Conservation (phyloP, 2,888 invertebrate species). For the Geotrupes spiniger region DNA sequence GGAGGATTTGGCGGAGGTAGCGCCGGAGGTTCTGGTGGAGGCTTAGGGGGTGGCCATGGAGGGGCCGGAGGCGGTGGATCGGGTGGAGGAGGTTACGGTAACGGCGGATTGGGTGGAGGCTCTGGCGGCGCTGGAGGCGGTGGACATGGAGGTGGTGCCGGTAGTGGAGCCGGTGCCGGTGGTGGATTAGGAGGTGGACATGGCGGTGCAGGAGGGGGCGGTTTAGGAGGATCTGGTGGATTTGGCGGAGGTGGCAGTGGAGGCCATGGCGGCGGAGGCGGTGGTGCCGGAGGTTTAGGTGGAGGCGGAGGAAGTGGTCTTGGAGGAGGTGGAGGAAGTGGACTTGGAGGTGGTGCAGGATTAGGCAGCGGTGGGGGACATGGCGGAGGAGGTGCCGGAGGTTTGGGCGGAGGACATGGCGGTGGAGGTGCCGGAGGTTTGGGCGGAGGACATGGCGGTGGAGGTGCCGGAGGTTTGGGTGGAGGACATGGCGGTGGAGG, state of each 20-base stretch:
- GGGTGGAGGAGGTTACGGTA: conserved; percentile 8
- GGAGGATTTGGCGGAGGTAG: conserved; percentile 16
- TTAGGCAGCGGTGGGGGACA: too few relatives aligned
- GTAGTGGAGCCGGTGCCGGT: conserved; percentile 5
- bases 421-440: conserved; percentile 9
- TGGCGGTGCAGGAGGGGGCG: conserved; percentile 9
- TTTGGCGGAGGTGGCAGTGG: conserved; percentile 15
- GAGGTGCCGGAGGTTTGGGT: conserved; percentile 9
- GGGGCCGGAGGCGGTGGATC: conserved; percentile 17
- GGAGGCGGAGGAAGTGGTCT: too few relatives aligned
- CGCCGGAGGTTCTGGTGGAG: conserved; percentile 13
- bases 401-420: too few relatives aligned
- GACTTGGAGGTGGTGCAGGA: conserved; percentile 14
- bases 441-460: too few relatives aligned
- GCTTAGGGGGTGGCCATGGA: conserved; percentile 23
- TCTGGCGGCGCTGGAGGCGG: conserved; percentile 12
- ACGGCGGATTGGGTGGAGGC: conserved; percentile 1
- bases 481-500: conserved; percentile 22
- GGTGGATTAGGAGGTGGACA: conserved; percentile 6
- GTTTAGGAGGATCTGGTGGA: conserved; percentile 9
- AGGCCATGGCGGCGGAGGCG: too few relatives aligned
- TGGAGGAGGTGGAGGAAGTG: too few relatives aligned
- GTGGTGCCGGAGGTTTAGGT: too few relatives aligned
- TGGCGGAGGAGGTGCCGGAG: conserved; percentile 11
- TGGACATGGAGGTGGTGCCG: conserved; percentile 11